Base-by-base conservation (phyloP, 2,113 vertebrate species). In the Scartelaos histophorus region DNA sequence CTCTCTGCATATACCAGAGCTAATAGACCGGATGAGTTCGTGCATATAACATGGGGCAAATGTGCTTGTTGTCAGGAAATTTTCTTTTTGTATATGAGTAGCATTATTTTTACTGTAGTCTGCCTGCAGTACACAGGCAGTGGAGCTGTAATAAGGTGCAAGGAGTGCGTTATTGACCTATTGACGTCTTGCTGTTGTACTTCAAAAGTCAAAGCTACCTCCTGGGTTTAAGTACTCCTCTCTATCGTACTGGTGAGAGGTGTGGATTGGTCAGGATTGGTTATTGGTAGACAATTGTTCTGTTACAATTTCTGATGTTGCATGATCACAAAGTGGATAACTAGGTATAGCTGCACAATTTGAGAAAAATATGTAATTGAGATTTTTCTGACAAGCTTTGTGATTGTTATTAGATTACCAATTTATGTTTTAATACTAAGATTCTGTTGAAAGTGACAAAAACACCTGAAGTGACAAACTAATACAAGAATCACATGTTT, bases 111-210 rank as follows among this genome's bases (percentile, higher is more conserved):
- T 38, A 35, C 16, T 61, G 13, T 17, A 17, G 15, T 34, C 13
- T 7, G 6, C 19, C 7, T 13, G 0, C 25, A 15, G 57, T 24
- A 34, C 16, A 15, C 58, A 61, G 24, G 15, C 25, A 34, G 15
- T 61, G 16, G 58, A 34, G 58, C 15, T 13, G 56, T 58, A 61
- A 61, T 61, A 58, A 58, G 22, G 13, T 5, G 25, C 25, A 34
- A 7, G 22, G 25, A 7, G 58, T 16, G 15, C 17, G 25, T 34
- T 61, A 34, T 61, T 38, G 34, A 64, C 61, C 29, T 64, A 64
- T 43, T 38, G 61, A 35, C 34, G 34, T 35, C 34, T 64, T 64
- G 29, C 60, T 64, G 29, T 64, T 64, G 17, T 34, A 64, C 61
- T 64, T 64, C 34, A 38, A 61, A 64, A 64, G 29, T 43, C 35